phyloP scores from a whole-genome alignment of 2,888 invertebrate genomes.

The Netelia melanura region DNA sequence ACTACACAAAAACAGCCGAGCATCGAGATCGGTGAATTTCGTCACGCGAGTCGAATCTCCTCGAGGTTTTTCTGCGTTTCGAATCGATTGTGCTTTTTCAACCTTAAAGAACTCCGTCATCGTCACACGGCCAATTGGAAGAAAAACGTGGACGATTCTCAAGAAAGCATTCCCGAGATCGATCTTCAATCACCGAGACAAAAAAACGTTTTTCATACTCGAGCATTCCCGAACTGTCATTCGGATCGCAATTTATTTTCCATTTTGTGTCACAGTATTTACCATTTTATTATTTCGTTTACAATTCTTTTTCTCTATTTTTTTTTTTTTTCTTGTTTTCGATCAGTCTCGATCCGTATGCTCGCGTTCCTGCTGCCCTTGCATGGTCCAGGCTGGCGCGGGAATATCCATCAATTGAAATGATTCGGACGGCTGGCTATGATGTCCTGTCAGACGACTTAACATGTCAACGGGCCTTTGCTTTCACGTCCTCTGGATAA shows the following conservation, averaged over 20 bases:
- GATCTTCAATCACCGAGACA: conserved; percentile 9
- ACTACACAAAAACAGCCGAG: conserved; percentile 51
- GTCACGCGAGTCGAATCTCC: conserved; percentile 48
- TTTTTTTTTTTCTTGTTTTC: not conserved
- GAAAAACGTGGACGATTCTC: conserved; percentile 2
- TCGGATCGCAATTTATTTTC: conserved; percentile 30
- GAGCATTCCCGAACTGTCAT: conserved; percentile 26
- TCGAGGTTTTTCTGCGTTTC: conserved; percentile 32
- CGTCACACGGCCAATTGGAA: conserved; percentile 11
- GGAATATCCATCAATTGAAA: conserved; percentile 69
- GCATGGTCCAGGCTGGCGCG: conserved; percentile 61
- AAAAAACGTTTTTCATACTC: conserved; percentile 20
- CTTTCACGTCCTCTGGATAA: conserved; percentile 74
- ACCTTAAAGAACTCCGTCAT: conserved; percentile 29
- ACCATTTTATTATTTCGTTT: conserved; percentile 43
- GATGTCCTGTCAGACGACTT: conserved; percentile 71
- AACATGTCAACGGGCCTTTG: conserved; percentile 73
- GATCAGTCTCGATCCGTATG: conserved; percentile 57
- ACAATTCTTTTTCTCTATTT: conserved; percentile 15
- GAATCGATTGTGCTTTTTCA: conserved; percentile 33
- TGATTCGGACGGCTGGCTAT: conserved; percentile 70
- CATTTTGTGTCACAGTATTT: conserved; percentile 33
- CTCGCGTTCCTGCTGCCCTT: conserved; percentile 38
- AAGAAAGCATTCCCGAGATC: conserved; percentile 2
- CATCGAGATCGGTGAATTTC: conserved; percentile 40